Percentiles rank a stretch among this genome's conserved stretches.
phyloP scores from a whole-genome alignment of 2,888 invertebrate species.

The Priocnemis perturbator region DNA sequence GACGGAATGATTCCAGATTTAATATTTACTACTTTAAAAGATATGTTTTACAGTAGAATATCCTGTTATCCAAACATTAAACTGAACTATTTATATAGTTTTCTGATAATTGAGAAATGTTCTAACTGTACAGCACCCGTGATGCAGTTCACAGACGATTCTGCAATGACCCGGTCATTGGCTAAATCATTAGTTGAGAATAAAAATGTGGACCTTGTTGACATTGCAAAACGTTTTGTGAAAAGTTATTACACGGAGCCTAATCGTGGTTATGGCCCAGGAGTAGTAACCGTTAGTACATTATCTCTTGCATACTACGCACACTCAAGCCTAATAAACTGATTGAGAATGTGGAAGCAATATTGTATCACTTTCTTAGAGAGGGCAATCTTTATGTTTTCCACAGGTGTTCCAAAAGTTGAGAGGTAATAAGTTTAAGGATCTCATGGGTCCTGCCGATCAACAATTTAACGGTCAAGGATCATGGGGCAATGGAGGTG shows the following conservation, averaged over 20 bases:
- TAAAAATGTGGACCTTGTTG: slow-evolving; percentile 77
- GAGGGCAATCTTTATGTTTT: slow-evolving; percentile 5
- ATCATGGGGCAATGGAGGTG: slow-evolving; percentile 87
- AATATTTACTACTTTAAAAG: too few species aligned
- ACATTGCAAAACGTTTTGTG: slow-evolving; percentile 81
- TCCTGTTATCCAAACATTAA: too few species aligned
- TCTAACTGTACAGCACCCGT: slow-evolving; percentile 75
- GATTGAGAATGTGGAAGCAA: too few species aligned
- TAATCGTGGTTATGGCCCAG: slow-evolving; percentile 81
- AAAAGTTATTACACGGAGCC: slow-evolving; percentile 80
- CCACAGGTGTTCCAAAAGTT: slow-evolving; percentile 77
- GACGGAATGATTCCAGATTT: too few species aligned
- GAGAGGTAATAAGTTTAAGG: slow-evolving; percentile 76
- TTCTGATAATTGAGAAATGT: slow-evolving; percentile 1
- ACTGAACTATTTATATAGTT: too few species aligned
- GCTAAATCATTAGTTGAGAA: slow-evolving; percentile 79
- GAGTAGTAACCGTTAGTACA: slow-evolving; percentile 75
- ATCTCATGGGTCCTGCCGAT: slow-evolving; percentile 80
- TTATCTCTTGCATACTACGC: background rate
- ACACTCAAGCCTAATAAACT: background rate
- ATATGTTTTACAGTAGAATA: too few species aligned
- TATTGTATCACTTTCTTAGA: background rate
- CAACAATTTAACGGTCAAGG: slow-evolving; percentile 82
- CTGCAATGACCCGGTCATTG: slow-evolving; percentile 83
- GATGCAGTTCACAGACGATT: slow-evolving; percentile 82